Base-by-base conservation (phyloP, 2,797 vertebrate genomes). In the Acanthurus tractus region DNA sequence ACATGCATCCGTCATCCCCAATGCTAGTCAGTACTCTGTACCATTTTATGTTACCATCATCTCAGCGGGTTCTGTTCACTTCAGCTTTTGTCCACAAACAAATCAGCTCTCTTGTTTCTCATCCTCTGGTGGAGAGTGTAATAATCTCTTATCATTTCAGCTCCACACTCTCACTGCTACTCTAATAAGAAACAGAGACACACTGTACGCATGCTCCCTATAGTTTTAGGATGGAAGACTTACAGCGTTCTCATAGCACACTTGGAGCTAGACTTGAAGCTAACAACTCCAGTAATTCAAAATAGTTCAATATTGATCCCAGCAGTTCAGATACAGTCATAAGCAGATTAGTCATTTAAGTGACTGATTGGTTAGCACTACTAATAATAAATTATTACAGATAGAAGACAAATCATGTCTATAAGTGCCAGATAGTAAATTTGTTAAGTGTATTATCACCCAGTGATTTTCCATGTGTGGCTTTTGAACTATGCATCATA, bases 401-500 rank as follows among this genome's bases (percentile, higher is more conserved):
- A 58, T 22, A 64, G 6, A 58, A 55, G 29, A 46, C 36, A 56
- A 6, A 7, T n/a, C 22, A 50, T 42, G 23, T 13, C 11, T 29
- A 42, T 29, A 67, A 34, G 46, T 52, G 15, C 38, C 53, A 46
- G 2, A 9, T 48, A 57, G 17, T 44, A 23, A 13, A 74, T 66
- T 18, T 17, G 22, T 73, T 25, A 15, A 56, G 15, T 56, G 1
- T 45, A 58, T n/a, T 72, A 5, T 63, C 12, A 68, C 55, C 23
- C 42, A 76, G n/a, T 66, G 8, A 69, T 75, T 70, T 74, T 64
- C 40, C 40, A 63, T 67, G 63, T 81, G 58, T 73, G 53, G 71
- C 73, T 86, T 86, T 77, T 86, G 78, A 91, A 82, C 40, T 83
- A 63, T 86, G 67, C 84, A 63, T 46, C 22, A 17, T 86, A 70